Evolutionary conservation across 2,888 invertebrate genomes (phyloP), one percentile per base, ranked within the genome.

Genomic region (Encarsia formosa): DNA sequence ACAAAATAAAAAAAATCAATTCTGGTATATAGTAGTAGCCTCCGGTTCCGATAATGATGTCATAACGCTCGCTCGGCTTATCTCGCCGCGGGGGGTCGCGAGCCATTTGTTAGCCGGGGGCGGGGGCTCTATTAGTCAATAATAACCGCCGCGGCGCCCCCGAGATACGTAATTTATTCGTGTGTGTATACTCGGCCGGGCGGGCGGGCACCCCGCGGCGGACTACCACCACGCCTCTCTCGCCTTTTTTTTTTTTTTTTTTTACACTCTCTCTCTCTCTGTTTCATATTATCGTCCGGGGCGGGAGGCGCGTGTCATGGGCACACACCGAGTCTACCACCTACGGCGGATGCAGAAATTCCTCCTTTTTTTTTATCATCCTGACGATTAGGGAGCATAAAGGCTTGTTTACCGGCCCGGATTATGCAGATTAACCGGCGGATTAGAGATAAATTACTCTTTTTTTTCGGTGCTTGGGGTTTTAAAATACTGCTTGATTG

Each of bases 221-320:
- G 59, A 63, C 71, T 68, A 68, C 71, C 70, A 71, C 69, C 70
- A 68, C 69, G 67, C 71, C 71, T 65, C 65, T 58, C 45, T 22
- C 29, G 26, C 26, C 26, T 26, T 11, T 5, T 26, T 26, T 26
- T 26, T 8, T 26, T 26, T 11, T 26, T 11, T 26, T 26, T 26
- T 26, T 15, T 4, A 9, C 40, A 50, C 55, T 54, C 52, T 52
- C 45, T 49, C 58, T 52, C 42, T 18, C 32, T 22, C 29, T 49
- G 29, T 38, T 29, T 37, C 37, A 13, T 11, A 8, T 11, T 26
- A 26, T n/a, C n/a, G n/a, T n/a, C n/a, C n/a, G n/a, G n/a, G n/a
- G n/a, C n/a, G n/a, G 23, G 32, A 6, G 4, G 34, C 26, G 18
- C 31, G 20, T 22, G 26, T 26, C n/a, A n/a, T n/a, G n/a, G n/a